Evolutionary conservation across 2,888 invertebrate species (phyloP).

Genomic region (Nomada fucata): DNA sequence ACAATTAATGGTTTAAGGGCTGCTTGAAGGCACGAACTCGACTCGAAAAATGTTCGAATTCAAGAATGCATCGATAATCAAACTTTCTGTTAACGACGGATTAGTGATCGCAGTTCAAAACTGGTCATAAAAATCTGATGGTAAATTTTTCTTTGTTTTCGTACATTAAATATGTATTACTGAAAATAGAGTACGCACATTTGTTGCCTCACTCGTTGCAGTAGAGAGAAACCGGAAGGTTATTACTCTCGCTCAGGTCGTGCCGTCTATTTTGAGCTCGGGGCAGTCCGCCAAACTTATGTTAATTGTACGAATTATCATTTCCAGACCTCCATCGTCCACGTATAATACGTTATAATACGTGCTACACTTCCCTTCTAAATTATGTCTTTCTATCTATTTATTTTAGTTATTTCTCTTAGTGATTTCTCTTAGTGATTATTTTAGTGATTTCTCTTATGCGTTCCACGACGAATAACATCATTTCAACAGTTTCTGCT

Average conservation of each 20-base stretch:
- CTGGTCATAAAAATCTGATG: too few species aligned
- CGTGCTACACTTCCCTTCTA: background rate
- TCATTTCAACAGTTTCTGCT: too few species aligned
- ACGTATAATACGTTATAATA: conserved; percentile 13
- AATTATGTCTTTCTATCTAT: background rate
- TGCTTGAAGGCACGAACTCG: too few species aligned
- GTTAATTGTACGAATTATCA: conserved; percentile 81
- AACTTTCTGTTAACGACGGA: too few species aligned
- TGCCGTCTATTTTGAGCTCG: conserved; percentile 78
- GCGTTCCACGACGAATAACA: too few species aligned
- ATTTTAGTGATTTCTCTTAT: too few species aligned
- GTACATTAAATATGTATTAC: background rate
- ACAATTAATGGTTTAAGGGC: too few species aligned
- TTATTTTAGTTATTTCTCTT: background rate
- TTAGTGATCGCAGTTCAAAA: too few species aligned
- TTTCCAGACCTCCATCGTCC: conserved; percentile 60
- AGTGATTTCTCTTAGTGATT: too few species aligned
- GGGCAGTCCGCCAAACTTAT: conserved; percentile 82
- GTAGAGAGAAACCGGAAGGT: conserved; percentile 78
- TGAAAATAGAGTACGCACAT: background rate
- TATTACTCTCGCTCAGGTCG: conserved; percentile 79
- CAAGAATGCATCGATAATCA: too few species aligned
- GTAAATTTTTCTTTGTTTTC: too few species aligned
- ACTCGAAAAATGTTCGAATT: too few species aligned
- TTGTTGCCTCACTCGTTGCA: conserved; percentile 53